Percentiles rank a stretch among this genome's conserved stretches.
Evolutionary conservation across 2,113 vertebrate genomes (phyloP).

Genomic region (Hirundichthys speculiger): DNA sequence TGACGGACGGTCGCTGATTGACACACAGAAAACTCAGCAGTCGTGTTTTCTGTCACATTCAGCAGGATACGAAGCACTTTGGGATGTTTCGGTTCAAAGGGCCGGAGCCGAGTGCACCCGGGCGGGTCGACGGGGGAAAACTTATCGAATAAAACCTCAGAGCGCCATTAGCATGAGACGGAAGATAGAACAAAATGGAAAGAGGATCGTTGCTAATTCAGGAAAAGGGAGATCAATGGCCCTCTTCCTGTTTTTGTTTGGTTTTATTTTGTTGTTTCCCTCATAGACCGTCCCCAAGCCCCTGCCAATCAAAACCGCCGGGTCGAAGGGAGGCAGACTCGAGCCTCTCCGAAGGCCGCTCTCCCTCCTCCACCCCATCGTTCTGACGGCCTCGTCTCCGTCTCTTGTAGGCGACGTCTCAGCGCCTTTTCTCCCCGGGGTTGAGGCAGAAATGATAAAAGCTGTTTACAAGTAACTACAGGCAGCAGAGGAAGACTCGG

Average conservation of each 20-base stretch:
- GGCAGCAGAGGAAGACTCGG: conserved; percentile 43
- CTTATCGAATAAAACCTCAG: conserved; percentile 58
- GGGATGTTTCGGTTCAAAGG: conserved; percentile 53
- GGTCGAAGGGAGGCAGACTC: conserved; percentile 53
- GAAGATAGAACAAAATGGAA: conserved; percentile 48
- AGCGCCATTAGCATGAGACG: conserved; percentile 58
- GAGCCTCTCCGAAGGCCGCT: conserved; percentile 24
- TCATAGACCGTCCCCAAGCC: conserved; percentile 1
- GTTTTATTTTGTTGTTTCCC: conserved; percentile 22
- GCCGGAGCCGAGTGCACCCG: conserved; percentile 45
- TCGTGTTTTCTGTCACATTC: conserved; percentile 8
- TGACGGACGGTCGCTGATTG: conserved; percentile 16
- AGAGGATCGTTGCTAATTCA: conserved; percentile 64
- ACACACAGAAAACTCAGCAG: conserved; percentile 10
- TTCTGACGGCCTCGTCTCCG: conserved; percentile 51
- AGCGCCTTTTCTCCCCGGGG: conserved; percentile 53
- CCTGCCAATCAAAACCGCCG: conserved; percentile 21
- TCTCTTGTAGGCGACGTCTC: conserved; percentile 50
- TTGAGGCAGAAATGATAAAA: conserved; percentile 45
- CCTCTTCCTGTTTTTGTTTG: conserved; percentile 35
- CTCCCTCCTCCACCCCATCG: conserved; percentile 39
- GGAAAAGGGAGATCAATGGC: conserved; percentile 65
- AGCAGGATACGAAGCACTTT: conserved; percentile 37
- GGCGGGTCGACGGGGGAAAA: neutral
- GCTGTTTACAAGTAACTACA: conserved; percentile 62